Evolutionary conservation across 2,113 vertebrate genomes (phyloP).

Genomic region (Petrocephalus microphthalmus): DNA sequence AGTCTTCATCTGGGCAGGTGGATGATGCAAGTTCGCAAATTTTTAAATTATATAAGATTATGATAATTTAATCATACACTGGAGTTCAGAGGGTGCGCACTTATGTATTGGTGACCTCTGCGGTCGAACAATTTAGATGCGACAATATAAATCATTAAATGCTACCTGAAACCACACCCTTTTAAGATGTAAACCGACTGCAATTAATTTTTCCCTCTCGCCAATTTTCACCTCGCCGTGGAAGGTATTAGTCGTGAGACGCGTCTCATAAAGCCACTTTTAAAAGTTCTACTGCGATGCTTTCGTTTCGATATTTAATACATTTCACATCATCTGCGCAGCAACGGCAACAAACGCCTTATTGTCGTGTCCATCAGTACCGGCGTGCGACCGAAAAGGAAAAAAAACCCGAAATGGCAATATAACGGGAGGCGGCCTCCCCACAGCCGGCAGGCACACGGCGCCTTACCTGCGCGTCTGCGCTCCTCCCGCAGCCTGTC

Average conservation of each 20-base stretch:
- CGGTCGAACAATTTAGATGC: not conserved
- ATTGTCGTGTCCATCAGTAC: not conserved
- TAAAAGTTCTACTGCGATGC: not conserved
- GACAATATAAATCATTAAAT: conserved; percentile 1
- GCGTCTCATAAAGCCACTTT: not conserved
- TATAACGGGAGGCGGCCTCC: not conserved
- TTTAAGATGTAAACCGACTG: not conserved
- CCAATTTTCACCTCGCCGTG: not conserved
- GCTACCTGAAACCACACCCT: conserved; percentile 6
- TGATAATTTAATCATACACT: not conserved
- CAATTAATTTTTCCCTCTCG: not conserved
- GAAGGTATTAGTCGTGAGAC: not conserved
- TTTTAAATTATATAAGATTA: not conserved
- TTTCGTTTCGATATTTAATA: not conserved
- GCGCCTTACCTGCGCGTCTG: not conserved
- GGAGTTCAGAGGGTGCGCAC: not conserved
- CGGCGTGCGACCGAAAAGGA: not conserved
- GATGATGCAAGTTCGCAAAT: not conserved
- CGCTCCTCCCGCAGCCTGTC: not conserved
- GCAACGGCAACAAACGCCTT: not conserved
- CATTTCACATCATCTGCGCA: not conserved
- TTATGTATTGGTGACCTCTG: not conserved
- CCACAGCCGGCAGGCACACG: not conserved
- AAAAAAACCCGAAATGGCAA: not conserved
- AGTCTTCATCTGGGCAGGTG: not conserved